Percentiles rank a stretch among this genome's conserved stretches.
phyloP scores from a whole-genome alignment of 2,113 vertebrate species.

The Elgaria multicarinata region DNA sequence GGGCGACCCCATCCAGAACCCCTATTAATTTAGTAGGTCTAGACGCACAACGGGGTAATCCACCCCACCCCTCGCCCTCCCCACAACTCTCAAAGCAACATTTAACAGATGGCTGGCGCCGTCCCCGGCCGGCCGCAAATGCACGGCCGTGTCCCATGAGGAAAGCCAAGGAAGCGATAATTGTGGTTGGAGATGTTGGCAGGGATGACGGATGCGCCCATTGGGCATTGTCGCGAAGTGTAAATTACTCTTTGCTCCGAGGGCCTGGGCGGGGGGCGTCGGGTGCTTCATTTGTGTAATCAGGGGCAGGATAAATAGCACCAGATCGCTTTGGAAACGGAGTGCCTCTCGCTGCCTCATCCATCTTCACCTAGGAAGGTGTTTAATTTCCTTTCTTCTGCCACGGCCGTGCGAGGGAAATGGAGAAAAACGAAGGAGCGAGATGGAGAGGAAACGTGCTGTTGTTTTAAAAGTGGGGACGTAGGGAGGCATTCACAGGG shows the following conservation, averaged over 20 bases:
- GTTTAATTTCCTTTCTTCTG: not conserved
- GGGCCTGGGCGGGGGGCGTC: fast-evolving
- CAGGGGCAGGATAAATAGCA: not conserved
- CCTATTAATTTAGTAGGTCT: not conserved
- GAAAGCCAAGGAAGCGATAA: not conserved
- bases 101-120: not conserved
- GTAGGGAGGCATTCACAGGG: too few species aligned
- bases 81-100: not conserved
- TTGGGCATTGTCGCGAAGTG: not conserved
- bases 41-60: not conserved
- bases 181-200: not conserved
- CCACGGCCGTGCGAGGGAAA: not conserved
- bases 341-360: not conserved
- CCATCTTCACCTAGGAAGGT: not conserved
- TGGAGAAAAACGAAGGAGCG: too few species aligned
- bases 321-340: not conserved
- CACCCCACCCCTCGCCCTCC: fast-evolving
- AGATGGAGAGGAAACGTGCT: too few species aligned
- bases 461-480: too few species aligned
- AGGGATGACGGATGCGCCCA: conserved; percentile 40
- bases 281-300: conserved; percentile 10
- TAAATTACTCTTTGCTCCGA: conserved; percentile 31
- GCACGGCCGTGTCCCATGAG: not conserved
- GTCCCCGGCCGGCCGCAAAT: not conserved
- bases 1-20: too few species aligned